Base-by-base conservation (phyloP, 2,888 invertebrate genomes). In the Caenorhabditis panamensis region DNA sequence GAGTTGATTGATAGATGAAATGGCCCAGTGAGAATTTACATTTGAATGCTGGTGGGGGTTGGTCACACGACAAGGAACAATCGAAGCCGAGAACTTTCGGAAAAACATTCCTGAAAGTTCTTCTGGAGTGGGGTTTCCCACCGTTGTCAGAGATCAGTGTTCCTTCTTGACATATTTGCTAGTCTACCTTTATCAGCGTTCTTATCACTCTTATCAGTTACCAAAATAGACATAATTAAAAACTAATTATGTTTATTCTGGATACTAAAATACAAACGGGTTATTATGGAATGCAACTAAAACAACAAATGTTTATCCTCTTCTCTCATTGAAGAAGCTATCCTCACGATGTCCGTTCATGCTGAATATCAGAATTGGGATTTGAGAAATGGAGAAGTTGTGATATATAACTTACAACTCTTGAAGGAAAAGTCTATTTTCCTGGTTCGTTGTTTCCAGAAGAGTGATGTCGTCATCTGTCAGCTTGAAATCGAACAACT, bases 331-430 rank as follows among this genome's bases (percentile, higher is more conserved):
- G 28, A 54, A n/a, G 78, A 82, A 82, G 11, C 83, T 31, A 56
- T 83, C 84, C 26, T 84, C 83, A 22, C 77, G 77, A 61, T 83
- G 83, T 1, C 82, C 83, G 11, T 18, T 44, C 78, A 83, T 82
- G 68, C 83, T 84, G 82, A 71, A 85, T 82, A 31, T 13, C 31
- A 49, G 61, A 16, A 11, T 24, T 49, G n/a, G 24, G 18, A 31
- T 36, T 5, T 26, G 9, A 31, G 5, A 4, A 31, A 4, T 31
- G 9, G 31, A 31, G 31, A 31, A 31, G 1, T 51, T 5, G n/a
- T 1, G 16, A 37, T 13, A 13, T n/a, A 37, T 18, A 41, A 75
- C 79, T 77, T 41, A 82, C 79, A 72, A 80, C 18, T 72, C 78
- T 18, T 75, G 75, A 3, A 72, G 63, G 80, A 82, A 82, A 18